Conservation (phyloP, 1,140 invertebrate species). For the Trypoxylus dichotomus region DNA sequence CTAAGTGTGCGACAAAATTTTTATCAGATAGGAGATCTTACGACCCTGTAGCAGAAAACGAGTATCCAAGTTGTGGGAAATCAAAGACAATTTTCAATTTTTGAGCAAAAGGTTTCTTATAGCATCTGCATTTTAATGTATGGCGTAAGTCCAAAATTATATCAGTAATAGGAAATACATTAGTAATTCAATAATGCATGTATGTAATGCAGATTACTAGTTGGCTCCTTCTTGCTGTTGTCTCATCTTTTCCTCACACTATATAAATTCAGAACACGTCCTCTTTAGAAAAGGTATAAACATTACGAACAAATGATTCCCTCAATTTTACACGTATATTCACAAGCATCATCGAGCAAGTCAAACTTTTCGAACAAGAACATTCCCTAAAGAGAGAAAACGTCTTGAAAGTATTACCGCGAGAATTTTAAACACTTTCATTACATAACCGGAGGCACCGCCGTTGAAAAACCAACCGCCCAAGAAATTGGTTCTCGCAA, state of each 20-base stretch:
- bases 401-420: conserved; percentile 20
- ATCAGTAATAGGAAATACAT: too few species aligned
- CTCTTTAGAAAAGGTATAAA: neutral
- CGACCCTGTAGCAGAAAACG: too few species aligned
- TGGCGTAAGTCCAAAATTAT: too few species aligned
- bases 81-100: too few species aligned
- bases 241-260: neutral
- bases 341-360: conserved; percentile 7
- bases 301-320: neutral
- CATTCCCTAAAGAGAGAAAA: conserved; percentile 1
- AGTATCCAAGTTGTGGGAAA: too few species aligned
- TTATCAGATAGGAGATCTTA: too few species aligned
- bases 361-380: conserved; percentile 1
- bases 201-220: too few species aligned
- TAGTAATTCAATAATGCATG: too few species aligned
- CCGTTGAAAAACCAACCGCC: conserved; percentile 17
- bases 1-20: too few species aligned
- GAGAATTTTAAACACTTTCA: conserved; percentile 30
- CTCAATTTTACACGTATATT: conserved; percentile 16
- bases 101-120: too few species aligned
- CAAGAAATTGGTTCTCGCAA: conserved; percentile 25
- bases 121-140: too few species aligned
- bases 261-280: neutral
- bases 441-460: conserved; percentile 24
- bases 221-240: neutral